Evolutionary conservation across 2,113 vertebrate species (phyloP).

Genomic region (Leptobrachium ailaonicum): DNA sequence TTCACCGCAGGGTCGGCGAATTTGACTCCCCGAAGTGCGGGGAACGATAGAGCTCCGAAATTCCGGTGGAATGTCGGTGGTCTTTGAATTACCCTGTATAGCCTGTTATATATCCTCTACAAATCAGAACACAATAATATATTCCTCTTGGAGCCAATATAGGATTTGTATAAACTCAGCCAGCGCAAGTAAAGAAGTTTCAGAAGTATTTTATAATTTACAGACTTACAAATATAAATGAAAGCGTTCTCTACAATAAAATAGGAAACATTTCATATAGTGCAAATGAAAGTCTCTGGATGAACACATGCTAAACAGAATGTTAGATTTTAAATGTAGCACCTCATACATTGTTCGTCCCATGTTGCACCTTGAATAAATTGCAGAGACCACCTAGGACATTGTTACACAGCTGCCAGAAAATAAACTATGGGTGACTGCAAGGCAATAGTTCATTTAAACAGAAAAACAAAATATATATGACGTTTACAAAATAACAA

Average conservation of each 20-base stretch:
- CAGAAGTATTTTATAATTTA: slow-evolving; percentile 66
- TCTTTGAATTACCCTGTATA: too few species aligned
- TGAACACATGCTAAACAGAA: slow-evolving; percentile 80
- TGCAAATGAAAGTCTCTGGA: slow-evolving; percentile 86
- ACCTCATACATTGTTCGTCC: slow-evolving; percentile 26
- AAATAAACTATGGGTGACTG: slow-evolving; percentile 50
- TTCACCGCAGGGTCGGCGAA: too few species aligned
- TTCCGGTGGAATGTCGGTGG: too few species aligned
- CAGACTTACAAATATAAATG: slow-evolving; percentile 58
- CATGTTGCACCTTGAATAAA: not conserved
- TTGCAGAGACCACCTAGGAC: slow-evolving; percentile 17
- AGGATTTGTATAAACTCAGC: not conserved
- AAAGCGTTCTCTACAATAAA: slow-evolving; percentile 64
- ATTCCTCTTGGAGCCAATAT: too few species aligned
- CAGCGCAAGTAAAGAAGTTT: not conserved
- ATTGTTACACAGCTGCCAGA: slow-evolving; percentile 60
- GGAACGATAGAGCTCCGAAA: too few species aligned
- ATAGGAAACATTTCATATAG: slow-evolving; percentile 76
- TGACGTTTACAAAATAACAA: slow-evolving; percentile 40
- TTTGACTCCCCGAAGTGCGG: too few species aligned
- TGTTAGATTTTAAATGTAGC: slow-evolving; percentile 57
- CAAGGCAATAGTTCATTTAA: slow-evolving; percentile 50
- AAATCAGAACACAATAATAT: too few species aligned
- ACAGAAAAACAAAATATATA: slow-evolving; percentile 1
- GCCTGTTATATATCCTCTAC: too few species aligned